phyloP scores from a whole-genome alignment of 2,797 vertebrate species.

The Prunella strophiata region DNA sequence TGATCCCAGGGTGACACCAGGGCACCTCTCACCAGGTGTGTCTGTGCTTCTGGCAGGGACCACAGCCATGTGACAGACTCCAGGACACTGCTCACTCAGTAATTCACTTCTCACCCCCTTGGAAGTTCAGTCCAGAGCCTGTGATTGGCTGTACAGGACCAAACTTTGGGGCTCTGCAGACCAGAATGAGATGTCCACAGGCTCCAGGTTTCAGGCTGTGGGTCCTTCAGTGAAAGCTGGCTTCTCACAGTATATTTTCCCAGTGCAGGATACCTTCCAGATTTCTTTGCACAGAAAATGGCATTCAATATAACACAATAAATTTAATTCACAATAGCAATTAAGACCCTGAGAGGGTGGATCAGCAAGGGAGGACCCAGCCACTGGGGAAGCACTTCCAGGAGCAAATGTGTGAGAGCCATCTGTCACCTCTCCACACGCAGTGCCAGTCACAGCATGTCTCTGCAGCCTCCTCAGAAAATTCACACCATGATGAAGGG shows the following conservation, averaged over 20 bases:
- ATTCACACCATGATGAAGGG: background rate
- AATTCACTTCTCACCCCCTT: fast-evolving
- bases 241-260: background rate
- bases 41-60: background rate
- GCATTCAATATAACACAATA: background rate
- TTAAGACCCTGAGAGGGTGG: background rate
- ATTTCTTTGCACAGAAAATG: background rate
- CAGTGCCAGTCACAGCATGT: conserved; percentile 1
- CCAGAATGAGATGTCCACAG: background rate
- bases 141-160: too few relatives aligned
- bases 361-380: background rate
- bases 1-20: background rate
- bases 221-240: background rate
- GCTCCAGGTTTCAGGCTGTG: background rate
- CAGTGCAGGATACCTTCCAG: background rate
- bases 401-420: conserved; percentile 28
- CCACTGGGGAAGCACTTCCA: background rate
- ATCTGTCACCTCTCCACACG: conserved; percentile 7
- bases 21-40: background rate
- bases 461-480: background rate
- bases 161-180: background rate
- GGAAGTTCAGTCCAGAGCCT: background rate
- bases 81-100: background rate
- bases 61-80: fast-evolving
- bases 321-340: background rate